These are phyloP conservation scores for Pteropus rufus DNA, from an alignment of 2,797 vertebrate genomes.

Conservation along the genomic window DNA sequence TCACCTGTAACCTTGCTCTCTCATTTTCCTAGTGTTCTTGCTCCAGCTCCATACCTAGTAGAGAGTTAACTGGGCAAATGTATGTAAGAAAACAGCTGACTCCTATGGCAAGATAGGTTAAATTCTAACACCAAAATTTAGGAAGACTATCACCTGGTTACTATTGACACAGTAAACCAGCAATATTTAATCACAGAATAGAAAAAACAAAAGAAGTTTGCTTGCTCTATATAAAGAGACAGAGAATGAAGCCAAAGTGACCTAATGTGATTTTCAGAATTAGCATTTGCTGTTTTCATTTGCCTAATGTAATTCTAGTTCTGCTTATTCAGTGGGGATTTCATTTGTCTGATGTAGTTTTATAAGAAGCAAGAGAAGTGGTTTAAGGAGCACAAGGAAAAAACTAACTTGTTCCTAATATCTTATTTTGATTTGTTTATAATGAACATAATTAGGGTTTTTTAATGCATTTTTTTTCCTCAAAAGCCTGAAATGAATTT, in stretches of 20 bases:
- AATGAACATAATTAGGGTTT: neutral
- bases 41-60: neutral
- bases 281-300: conserved; percentile 19
- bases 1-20: accelerated
- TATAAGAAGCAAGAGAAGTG: conserved; percentile 51
- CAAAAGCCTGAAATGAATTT: neutral
- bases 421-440: neutral
- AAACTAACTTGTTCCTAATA: neutral
- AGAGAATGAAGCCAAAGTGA: neutral
- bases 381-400: neutral
- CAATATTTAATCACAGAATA: neutral
- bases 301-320: conserved; percentile 44
- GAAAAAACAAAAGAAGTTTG: neutral
- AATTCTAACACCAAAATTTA: neutral
- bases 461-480: neutral
- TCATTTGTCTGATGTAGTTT: conserved; percentile 69
- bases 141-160: neutral
- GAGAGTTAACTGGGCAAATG: neutral
- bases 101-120: neutral
- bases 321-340: conserved; percentile 44
- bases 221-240: neutral
- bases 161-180: neutral
- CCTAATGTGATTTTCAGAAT: neutral
- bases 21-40: neutral
- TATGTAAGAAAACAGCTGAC: neutral